phyloP scores from a whole-genome alignment of 2,888 invertebrate species.

The Platerodrilus igneus region DNA sequence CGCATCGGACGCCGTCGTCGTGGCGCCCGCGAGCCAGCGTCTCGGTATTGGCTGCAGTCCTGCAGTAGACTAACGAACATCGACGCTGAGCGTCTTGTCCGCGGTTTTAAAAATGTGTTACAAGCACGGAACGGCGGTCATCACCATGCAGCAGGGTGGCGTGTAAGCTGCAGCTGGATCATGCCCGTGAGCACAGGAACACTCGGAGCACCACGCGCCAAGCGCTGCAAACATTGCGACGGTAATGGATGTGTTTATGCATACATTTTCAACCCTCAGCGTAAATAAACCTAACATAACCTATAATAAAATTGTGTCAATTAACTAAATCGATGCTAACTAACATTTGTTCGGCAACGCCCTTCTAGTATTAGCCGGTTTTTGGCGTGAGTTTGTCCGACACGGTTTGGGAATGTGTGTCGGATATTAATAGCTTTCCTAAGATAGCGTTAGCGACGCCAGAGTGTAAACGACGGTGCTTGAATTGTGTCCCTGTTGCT shows the following conservation, averaged over 20 bases:
- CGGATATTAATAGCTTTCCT: conserved; percentile 33
- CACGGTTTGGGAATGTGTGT: conserved; percentile 34
- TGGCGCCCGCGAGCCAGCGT: conserved; percentile 20
- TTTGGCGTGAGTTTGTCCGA: conserved; percentile 30
- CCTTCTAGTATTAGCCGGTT: conserved; percentile 20
- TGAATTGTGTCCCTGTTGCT: too few species aligned
- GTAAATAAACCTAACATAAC: conserved; percentile 17
- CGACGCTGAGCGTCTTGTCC: conserved; percentile 33
- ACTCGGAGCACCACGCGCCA: conserved; percentile 75
- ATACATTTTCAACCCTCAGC: conserved; percentile 13
- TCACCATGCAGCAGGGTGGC: conserved; percentile 37
- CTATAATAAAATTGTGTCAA: conserved; percentile 24
- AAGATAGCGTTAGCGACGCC: conserved; percentile 33
- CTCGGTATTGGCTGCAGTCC: too few species aligned
- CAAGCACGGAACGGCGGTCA: conserved; percentile 23
- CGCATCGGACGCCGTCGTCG: conserved; percentile 27
- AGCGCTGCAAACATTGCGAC: conserved; percentile 91
- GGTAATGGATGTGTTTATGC: conserved; percentile 55
- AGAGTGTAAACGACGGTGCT: conserved; percentile 13
- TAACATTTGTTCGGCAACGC: conserved; percentile 24
- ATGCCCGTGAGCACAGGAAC: conserved; percentile 62
- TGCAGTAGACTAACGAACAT: conserved; percentile 28
- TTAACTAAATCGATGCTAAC: conserved; percentile 23
- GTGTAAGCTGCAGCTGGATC: conserved; percentile 39
- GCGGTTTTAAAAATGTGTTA: conserved; percentile 37